Percentiles rank a stretch among this genome's conserved stretches.
Evolutionary conservation across 2,888 invertebrate species (phyloP).

Genomic region (Cantharis flavilabris): DNA sequence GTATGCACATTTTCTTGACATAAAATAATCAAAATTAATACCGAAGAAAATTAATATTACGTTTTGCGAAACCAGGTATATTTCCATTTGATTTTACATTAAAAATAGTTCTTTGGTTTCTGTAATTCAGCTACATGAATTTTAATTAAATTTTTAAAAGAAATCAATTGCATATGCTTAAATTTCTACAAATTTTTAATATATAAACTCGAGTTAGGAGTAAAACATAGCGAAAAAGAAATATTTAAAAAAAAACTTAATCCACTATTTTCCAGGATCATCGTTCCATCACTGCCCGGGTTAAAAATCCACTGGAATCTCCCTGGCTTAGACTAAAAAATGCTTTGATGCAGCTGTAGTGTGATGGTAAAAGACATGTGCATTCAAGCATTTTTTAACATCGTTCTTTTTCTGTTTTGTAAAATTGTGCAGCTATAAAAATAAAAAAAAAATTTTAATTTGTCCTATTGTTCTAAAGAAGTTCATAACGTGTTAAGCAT

Average conservation of each 20-base stretch:
- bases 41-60: too few relatives aligned
- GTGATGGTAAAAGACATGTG: not conserved
- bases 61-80: too few relatives aligned
- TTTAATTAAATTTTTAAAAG: not conserved
- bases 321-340: not conserved
- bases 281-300: not conserved
- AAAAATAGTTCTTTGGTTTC: not conserved
- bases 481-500: too few relatives aligned
- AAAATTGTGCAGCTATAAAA: not conserved
- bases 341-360: not conserved
- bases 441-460: not conserved
- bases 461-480: too few relatives aligned
- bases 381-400: not conserved
- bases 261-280: not conserved
- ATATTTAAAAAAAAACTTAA: not conserved
- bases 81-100: not conserved
- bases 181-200: not conserved
- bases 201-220: not conserved
- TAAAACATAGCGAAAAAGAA: not conserved
- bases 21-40: not conserved
- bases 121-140: not conserved
- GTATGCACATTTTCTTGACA: not conserved
- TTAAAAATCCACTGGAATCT: not conserved
- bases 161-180: not conserved
- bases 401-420: not conserved